Evolutionary conservation across 2,888 invertebrate species (phyloP), one percentile per base, ranked within the genome.

Genomic region (Zele albiditarsus): DNA sequence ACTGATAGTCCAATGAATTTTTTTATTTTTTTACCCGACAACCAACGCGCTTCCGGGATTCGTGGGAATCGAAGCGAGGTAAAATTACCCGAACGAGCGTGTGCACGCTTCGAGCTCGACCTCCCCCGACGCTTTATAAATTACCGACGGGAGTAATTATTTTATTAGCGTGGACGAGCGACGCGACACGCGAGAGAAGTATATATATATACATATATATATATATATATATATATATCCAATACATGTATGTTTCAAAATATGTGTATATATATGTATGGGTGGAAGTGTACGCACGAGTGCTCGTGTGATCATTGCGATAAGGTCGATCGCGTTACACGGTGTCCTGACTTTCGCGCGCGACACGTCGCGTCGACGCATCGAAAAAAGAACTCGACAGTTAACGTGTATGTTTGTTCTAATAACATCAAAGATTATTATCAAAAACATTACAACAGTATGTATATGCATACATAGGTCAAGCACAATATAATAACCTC

Each of bases 161-260:
- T 82, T 83, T 79, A 82, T 84, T 83, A 84, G 78, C 78, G 77
- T 73, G 66, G 75, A 73, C 78, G 78, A 74, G 77, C 69, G 78
- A 71, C 74, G 77, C 74, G 76, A 80, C 79, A 80, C 77, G 79
- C 80, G 72, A 80, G 76, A 75, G 33, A n/a, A 8, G 20, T 31
- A 8, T 33, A 31, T 14, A 31, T 69, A 33, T 57, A 69, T 46
- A 49, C 20, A 28, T 46, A 20, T 42, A 23, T 42, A 42, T 62
- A 62, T n/a, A 62, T 28, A 28, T 31, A 62, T 27, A 6, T 27
- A 8, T 25, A 4, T 14, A 10, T n/a, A n/a, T n/a, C n/a, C n/a
- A n/a, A n/a, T n/a, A n/a, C n/a, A n/a, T n/a, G n/a, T n/a, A 38
- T 38, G 8, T 0, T 38, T 38, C 12, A 38, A 38, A 38, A 38